phyloP scores from a whole-genome alignment of 2,113 vertebrate species.

The Procapra przewalskii region DNA sequence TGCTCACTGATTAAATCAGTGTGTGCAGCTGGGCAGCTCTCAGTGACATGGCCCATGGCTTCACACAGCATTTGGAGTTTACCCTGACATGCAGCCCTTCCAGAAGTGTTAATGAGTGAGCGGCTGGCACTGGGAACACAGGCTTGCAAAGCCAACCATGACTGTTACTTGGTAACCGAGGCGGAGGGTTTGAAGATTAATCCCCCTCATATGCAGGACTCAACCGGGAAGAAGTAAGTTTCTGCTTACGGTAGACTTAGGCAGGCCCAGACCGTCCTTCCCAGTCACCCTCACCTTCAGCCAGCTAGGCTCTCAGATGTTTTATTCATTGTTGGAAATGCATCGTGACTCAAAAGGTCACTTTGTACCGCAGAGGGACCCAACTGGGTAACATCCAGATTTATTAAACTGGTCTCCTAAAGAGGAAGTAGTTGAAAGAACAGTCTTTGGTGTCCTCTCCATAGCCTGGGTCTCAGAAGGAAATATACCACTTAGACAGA shows the following conservation, averaged over 20 bases:
- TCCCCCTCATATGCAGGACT: rapidly evolving
- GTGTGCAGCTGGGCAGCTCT: not conserved
- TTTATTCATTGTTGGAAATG: not conserved
- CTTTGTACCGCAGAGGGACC: not conserved
- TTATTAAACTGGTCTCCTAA: not conserved
- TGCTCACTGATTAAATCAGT: not conserved
- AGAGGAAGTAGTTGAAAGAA: not conserved
- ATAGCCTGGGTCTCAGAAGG: not conserved
- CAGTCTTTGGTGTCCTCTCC: not conserved
- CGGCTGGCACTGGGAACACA: not conserved
- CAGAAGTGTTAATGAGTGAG: conserved; percentile 59
- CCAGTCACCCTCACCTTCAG: not conserved
- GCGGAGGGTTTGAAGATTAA: not conserved
- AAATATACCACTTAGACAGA: not conserved
- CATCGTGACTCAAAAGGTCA: not conserved
- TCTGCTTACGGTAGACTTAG: not conserved
- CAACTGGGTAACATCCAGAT: not conserved
- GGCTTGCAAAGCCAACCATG: not conserved
- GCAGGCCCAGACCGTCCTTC: not conserved
- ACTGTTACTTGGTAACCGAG: conserved; percentile 16
- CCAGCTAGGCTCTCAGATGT: not conserved
- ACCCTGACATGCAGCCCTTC: not conserved
- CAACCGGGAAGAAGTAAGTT: not conserved
- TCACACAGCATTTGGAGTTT: conserved; percentile 44
- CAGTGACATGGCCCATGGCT: rapidly evolving